Evolutionary conservation across 2,888 invertebrate genomes (phyloP), one percentile per base, ranked within the genome.

Genomic region (Halocaridina rubra): DNA sequence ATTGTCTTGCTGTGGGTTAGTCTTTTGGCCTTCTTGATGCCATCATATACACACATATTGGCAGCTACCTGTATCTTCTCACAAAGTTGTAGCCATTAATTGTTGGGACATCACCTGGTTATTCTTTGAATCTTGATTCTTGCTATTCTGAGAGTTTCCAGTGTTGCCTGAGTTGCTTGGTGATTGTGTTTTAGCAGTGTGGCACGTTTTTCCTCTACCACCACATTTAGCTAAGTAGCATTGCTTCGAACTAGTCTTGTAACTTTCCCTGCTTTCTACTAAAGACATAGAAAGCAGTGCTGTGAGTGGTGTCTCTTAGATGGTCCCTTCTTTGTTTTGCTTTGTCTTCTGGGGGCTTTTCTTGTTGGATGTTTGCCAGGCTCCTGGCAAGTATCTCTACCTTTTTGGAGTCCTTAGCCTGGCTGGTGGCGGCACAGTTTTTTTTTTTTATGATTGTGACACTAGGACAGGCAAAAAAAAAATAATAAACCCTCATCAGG

Each of bases 41-140:
- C 75, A 30, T 75, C 75, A 57, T 75, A 75, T 13, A 75, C 57
- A 16, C 53, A 4, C 7, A 10, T 13, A n/a, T 46, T 59, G 19
- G 32, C 24, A 16, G 72, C 75, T n/a, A 5, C 16, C 39, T 80
- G 69, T 13, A 80, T 80, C n/a, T n/a, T 19, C 67, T 39, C 24
- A 16, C 80, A 57, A 29, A 80, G 71, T 3, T 57, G 29, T 16
- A 24, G n/a, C 71, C 80, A 72, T 57, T 80, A 53, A 16, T 39
- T 8, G 32, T 72, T 72, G n/a, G 72, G 72, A 29, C 80, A 80
- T 3, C 30, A 59, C 27, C 80, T n/a, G 19, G 72, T 30, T 7
- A 57, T 29, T 27, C 32, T 10, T 30, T 80, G 72, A 22, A 22
- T 59, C 5, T 72, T 22, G 59, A 10, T 72, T 33, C 72, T 69